phyloP scores from a whole-genome alignment of 2,797 vertebrate genomes.

The Clarias laeviceps region DNA sequence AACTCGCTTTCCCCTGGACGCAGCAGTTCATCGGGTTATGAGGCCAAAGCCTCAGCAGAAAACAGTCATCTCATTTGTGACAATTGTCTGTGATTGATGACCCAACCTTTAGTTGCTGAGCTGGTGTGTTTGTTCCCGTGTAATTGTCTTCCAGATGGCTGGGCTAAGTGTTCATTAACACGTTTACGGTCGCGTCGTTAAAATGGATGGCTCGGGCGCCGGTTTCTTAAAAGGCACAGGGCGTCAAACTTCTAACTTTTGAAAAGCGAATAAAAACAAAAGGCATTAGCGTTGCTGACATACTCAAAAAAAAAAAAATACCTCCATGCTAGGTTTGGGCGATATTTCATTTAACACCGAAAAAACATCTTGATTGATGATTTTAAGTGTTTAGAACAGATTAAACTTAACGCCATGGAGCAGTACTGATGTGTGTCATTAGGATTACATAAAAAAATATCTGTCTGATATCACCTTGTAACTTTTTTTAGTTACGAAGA shows the following conservation, averaged over 20 bases:
- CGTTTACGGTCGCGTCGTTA: constrained; percentile 69
- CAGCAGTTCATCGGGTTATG: constrained; percentile 76
- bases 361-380: background rate
- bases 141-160: constrained; percentile 87
- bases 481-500: background rate
- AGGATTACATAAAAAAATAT: background rate
- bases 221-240: constrained; percentile 49
- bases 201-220: constrained; percentile 54
- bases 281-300: background rate
- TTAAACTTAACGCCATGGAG: background rate
- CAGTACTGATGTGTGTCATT: background rate
- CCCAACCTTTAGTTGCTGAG: constrained; percentile 82
- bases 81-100: constrained; percentile 82
- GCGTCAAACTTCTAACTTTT: constrained; percentile 69
- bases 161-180: constrained; percentile 83
- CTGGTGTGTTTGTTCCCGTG: constrained; percentile 81
- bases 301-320: background rate
- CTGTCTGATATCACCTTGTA: background rate
- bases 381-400: background rate
- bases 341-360: background rate
- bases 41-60: constrained; percentile 69
- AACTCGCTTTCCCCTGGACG: constrained; percentile 42
- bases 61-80: constrained; percentile 78
- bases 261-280: constrained; percentile 61
- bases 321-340: background rate